Evolutionary conservation across 1,140 invertebrate species (phyloP).

Genomic region (Neelides sp.): DNA sequence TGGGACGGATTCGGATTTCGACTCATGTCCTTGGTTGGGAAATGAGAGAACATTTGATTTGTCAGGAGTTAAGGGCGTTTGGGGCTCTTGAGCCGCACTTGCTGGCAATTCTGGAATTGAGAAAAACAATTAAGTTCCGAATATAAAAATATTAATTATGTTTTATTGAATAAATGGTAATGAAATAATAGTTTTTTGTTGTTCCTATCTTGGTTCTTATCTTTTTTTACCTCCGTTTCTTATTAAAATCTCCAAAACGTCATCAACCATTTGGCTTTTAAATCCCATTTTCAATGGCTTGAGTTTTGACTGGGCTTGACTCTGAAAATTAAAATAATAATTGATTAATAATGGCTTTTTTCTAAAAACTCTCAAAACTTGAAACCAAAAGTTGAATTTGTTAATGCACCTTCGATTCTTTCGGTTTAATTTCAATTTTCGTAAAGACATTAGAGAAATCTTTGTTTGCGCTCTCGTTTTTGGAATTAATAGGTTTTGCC

Average conservation of each 20-base stretch:
- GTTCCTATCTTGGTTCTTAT: too few species aligned
- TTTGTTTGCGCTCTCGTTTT: constrained; percentile 11
- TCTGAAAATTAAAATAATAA: constrained; percentile 11
- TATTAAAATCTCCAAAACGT: constrained; percentile 88
- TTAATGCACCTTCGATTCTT: neutral
- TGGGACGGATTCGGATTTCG: constrained; percentile 7
- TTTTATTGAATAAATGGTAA: too few species aligned
- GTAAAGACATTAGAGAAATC: constrained; percentile 4
- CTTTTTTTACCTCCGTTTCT: constrained; percentile 64
- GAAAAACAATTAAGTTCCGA: too few species aligned
- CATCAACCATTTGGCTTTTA: constrained; percentile 79
- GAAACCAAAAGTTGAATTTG: too few species aligned
- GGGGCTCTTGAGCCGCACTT: constrained; percentile 65
- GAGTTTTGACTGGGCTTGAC: neutral
- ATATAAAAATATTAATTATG: too few species aligned
- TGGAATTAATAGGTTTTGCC: constrained; percentile 10
- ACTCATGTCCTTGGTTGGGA: constrained; percentile 32
- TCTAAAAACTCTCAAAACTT: too few species aligned
- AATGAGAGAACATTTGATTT: constrained; percentile 38
- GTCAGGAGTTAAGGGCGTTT: constrained; percentile 49
- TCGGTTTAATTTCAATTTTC: neutral
- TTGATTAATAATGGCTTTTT: too few species aligned
- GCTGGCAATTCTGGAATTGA: constrained; percentile 58
- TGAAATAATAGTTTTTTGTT: too few species aligned
- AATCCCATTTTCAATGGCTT: constrained; percentile 37